Conservation (phyloP, 2,797 vertebrate species). For the Cyprinodon diabolis region DNA sequence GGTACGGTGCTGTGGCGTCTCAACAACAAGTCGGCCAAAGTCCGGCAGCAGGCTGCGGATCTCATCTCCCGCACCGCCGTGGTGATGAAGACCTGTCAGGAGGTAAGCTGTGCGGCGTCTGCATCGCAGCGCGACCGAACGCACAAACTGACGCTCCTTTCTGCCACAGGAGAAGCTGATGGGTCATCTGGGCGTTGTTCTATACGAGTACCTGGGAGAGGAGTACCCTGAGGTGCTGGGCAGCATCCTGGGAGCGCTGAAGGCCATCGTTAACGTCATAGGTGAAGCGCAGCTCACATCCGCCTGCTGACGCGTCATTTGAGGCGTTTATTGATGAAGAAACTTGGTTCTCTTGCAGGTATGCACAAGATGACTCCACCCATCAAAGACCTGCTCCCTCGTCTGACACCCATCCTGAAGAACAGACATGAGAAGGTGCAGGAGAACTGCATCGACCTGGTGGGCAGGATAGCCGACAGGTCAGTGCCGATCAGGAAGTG, state of each 20-base stretch:
- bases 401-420: slow-evolving; percentile 97
- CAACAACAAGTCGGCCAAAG: slow-evolving; percentile 99
- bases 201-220: slow-evolving; percentile 99
- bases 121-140: fast-evolving
- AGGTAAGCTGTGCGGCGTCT: slow-evolving; percentile 76
- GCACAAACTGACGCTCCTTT: background rate
- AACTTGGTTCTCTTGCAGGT: slow-evolving; percentile 70
- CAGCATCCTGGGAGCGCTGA: slow-evolving; percentile 97
- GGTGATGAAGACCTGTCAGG: slow-evolving; percentile 99
- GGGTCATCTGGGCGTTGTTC: slow-evolving; percentile 98
- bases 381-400: slow-evolving; percentile 97
- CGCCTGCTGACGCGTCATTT: background rate
- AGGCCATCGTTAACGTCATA: slow-evolving; percentile 99
- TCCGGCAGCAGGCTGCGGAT: slow-evolving; percentile 97
- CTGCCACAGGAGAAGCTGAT: slow-evolving; percentile 94
- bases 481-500: slow-evolving; percentile 56
- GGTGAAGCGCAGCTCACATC: slow-evolving; percentile 70
- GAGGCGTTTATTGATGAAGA: background rate
- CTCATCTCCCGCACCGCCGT: slow-evolving; percentile 98
- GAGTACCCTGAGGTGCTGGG: slow-evolving; percentile 98
- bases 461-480: slow-evolving; percentile 98
- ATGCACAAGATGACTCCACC: slow-evolving; percentile 99
- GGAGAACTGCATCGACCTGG: slow-evolving; percentile 98
- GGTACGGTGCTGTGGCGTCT: slow-evolving; percentile 99
- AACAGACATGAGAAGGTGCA: slow-evolving; percentile 99